Percentiles rank a stretch among this genome's conserved stretches.
phyloP scores from a whole-genome alignment of 2,888 invertebrate species.

The Stramonita haemastoma region DNA sequence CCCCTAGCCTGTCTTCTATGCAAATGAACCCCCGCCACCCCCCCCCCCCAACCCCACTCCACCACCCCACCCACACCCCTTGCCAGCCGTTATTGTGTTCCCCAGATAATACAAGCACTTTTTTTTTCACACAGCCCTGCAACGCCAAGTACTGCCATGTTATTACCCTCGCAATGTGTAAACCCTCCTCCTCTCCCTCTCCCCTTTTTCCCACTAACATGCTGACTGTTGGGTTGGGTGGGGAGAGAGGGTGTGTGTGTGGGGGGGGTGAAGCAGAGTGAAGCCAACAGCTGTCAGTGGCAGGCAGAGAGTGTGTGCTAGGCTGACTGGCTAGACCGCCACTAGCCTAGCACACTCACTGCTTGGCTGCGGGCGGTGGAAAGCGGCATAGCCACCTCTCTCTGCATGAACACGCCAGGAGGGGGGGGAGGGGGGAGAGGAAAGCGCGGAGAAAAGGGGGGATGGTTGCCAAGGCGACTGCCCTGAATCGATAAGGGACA shows the following conservation, averaged over 20 bases:
- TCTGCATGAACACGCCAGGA: not conserved
- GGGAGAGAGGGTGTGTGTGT: not conserved
- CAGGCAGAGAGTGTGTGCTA: not conserved
- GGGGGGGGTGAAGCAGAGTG: not conserved
- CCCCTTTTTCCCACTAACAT: not conserved
- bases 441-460: not conserved
- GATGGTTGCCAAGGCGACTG: conserved; percentile 45
- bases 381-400: conserved; percentile 29
- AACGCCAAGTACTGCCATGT: not conserved
- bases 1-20: not conserved
- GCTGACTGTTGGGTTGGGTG: too few species aligned
- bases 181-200: not conserved
- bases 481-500: conserved; percentile 42
- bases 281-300: not conserved
- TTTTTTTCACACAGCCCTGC: not conserved
- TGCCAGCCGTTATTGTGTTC: not conserved
- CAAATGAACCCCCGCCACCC: not conserved
- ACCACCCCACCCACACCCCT: not conserved
- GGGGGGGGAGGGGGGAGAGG: not conserved
- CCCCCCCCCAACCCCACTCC: not conserved
- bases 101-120: not conserved
- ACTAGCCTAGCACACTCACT: conserved; percentile 3
- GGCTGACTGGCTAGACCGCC: conserved; percentile 15
- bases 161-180: conserved; percentile 15
- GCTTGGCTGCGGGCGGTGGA: not conserved